Base-by-base conservation (phyloP, 2,113 vertebrate species). In the Anguilla japonica region DNA sequence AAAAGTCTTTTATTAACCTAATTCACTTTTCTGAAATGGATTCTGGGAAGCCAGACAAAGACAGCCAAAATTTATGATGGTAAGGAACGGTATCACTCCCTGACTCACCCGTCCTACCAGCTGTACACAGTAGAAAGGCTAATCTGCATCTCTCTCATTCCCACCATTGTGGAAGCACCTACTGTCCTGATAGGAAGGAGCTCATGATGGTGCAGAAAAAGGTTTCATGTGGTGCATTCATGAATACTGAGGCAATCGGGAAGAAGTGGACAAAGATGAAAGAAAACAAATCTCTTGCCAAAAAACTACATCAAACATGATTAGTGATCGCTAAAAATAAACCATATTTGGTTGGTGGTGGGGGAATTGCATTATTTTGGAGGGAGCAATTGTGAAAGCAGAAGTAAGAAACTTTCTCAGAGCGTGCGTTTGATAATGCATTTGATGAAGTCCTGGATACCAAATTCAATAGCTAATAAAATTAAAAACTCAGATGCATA, bases 11-110 rank as follows among this genome's bases (percentile, higher is more conserved):
- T 81, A 14, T 22, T 81, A 14, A 22, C 39, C 79, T 82, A 79
- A 86, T 87, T 89, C 56, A 87, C 46, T 84, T 83, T 53, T 46
- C 79, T 75, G 26, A 84, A 53, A 86, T 43, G 39, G 82, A 87
- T 57, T n/a, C n/a, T 82, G 85, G 34, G 78, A 81, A 43, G 53
- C 86, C 71, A 81, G 82, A 81, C 53, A 84, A 57, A 83, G 84
- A 41, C 63, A 86, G 41, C 57, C 26, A 63, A 87, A 88, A 88
- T 89, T 87, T 86, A 80, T 91, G 89, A 92, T 88, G 91, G 89
- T 87, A 89, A 83, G 85, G 78, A 87, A 82, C 86, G 87, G 84
- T 87, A 84, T 90, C 67, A 85, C 43, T 87, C 84, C 82, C 86
- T 88, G 89, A 89, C 84, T 91, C 86, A 88, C 46, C 1, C 40